These are phyloP conservation scores for Spinus olivaceus DNA, from an alignment of 2,797 vertebrate genomes.

Conservation along the genomic window DNA sequence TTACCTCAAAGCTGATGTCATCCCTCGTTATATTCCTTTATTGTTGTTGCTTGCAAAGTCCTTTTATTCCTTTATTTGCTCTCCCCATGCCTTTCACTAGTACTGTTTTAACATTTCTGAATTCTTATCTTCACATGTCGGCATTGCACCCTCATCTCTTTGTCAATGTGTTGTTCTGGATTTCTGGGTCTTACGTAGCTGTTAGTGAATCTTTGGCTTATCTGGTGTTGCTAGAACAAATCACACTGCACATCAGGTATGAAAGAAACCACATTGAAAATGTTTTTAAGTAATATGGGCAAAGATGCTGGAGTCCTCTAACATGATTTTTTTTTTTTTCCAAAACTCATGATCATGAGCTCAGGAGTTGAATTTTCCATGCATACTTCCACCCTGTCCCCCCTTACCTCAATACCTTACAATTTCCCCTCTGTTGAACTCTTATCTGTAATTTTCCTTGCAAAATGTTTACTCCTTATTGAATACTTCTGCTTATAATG, in stretches of 20 bases:
- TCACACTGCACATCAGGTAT: accelerated
- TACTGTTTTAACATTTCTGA: neutral
- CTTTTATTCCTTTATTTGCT: neutral
- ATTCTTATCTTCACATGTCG: neutral
- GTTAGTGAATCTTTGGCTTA: neutral
- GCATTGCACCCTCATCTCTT: neutral
- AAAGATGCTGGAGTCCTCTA: neutral
- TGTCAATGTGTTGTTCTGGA: neutral
- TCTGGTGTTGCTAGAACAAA: neutral
- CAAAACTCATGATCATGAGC: neutral
- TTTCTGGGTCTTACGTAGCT: neutral
- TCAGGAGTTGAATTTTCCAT: neutral
- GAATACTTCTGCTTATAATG: neutral
- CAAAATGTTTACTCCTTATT: neutral
- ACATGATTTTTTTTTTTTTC: neutral
- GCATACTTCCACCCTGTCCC: accelerated
- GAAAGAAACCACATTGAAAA: neutral
- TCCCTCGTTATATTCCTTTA: neutral
- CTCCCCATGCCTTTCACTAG: neutral
- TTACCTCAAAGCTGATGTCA: neutral
- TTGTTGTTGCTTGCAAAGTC: neutral
- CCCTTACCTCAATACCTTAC: neutral
- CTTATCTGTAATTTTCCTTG: neutral
- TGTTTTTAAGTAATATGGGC: neutral
- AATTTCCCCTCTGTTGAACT: neutral